These are phyloP conservation scores for Myotis brandtii DNA, from an alignment of 2,113 vertebrate species.

Conservation along the genomic window DNA sequence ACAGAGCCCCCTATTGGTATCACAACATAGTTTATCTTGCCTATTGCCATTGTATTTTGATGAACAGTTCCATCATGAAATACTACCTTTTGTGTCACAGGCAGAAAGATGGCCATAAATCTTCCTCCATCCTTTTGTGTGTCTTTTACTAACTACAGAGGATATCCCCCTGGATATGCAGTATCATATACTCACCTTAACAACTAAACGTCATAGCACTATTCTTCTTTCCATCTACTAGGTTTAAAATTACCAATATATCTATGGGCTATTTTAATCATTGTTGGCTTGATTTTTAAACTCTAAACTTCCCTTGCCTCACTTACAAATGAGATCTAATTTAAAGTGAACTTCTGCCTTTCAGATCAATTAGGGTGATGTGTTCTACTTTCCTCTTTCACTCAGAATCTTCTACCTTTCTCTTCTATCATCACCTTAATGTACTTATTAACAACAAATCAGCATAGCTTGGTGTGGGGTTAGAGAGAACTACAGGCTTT, in stretches of 20 bases:
- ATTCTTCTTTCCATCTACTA: not conserved
- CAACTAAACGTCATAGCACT: not conserved
- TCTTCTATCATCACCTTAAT: not conserved
- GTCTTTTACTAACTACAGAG: not conserved
- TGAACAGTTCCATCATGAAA: not conserved
- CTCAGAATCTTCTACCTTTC: not conserved
- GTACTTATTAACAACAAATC: slow-evolving; percentile 4
- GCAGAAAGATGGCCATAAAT: not conserved
- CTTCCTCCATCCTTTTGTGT: not conserved
- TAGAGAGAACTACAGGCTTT: not conserved
- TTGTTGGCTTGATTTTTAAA: slow-evolving; percentile 32
- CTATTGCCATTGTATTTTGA: not conserved
- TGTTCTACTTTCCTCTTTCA: slow-evolving; percentile 10
- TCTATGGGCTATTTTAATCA: not conserved
- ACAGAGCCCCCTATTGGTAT: slow-evolving; percentile 12
- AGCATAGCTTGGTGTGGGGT: not conserved
- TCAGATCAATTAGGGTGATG: not conserved
- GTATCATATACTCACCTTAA: not conserved
- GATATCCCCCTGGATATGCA: not conserved
- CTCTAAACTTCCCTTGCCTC: not conserved
- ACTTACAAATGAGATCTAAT: not conserved
- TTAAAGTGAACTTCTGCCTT: slow-evolving; percentile 42
- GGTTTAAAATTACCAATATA: slow-evolving; percentile 19
- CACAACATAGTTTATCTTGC: not conserved
- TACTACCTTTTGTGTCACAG: not conserved